Evolutionary conservation across 2,888 invertebrate genomes (phyloP).

Genomic region (Pyrrhosoma nymphula): DNA sequence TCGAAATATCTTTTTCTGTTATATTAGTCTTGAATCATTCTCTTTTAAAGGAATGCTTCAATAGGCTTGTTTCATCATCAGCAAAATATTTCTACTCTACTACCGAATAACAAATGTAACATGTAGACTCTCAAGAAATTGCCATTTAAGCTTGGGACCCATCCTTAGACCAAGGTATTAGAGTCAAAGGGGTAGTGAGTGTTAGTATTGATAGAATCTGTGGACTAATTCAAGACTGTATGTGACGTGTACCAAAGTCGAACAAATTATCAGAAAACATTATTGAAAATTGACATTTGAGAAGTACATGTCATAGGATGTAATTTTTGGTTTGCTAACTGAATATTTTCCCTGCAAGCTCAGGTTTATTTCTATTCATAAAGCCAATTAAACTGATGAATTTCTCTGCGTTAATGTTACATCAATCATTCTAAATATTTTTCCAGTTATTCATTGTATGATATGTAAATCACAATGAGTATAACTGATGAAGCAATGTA

Average conservation of each 20-base stretch:
- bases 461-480: neutral
- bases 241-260: neutral
- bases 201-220: neutral
- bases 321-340: too few species aligned
- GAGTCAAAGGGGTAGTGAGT: neutral
- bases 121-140: neutral
- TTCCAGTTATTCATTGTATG: neutral
- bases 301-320: too few species aligned
- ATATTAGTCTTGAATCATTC: neutral
- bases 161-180: neutral
- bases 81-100: neutral
- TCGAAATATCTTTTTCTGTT: neutral
- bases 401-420: neutral
- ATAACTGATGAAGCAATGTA: neutral
- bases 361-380: too few species aligned
- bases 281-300: too few species aligned
- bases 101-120: neutral
- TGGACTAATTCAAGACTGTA: neutral
- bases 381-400: too few species aligned
- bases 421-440: neutral
- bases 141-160: neutral
- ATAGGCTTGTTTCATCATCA: neutral
- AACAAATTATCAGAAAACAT: neutral
- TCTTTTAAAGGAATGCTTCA: neutral
- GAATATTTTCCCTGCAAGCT: too few species aligned